Percentiles rank a stretch among this genome's conserved stretches.
phyloP scores from a whole-genome alignment of 1,140 invertebrate species.

The Zaprionus ornatus region DNA sequence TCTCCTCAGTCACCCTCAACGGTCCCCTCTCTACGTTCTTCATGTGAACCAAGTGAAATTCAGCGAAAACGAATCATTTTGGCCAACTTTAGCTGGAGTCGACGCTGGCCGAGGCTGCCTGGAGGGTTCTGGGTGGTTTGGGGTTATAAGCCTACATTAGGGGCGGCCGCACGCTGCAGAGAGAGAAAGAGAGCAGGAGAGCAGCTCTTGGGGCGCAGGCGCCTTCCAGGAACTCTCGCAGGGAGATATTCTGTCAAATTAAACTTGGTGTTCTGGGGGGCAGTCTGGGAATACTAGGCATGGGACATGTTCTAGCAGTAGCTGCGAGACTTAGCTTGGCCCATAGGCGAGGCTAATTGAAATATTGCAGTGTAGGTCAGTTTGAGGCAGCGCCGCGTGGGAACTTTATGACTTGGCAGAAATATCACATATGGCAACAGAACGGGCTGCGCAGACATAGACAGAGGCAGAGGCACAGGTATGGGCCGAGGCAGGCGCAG shows the following conservation, averaged over 20 bases:
- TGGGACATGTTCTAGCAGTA: slow-evolving; percentile 26
- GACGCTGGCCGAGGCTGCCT: slow-evolving; percentile 1
- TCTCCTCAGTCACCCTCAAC: background rate
- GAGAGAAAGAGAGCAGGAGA: background rate
- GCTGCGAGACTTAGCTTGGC: slow-evolving; percentile 23
- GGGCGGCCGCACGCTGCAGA: slow-evolving; percentile 14
- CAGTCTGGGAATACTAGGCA: background rate
- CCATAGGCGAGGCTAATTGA: slow-evolving; percentile 58
- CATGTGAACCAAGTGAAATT: slow-evolving; percentile 69
- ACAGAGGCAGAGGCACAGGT: background rate
- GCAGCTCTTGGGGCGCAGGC: slow-evolving; percentile 41
- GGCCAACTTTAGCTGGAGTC: slow-evolving; percentile 25
- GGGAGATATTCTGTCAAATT: slow-evolving; percentile 53
- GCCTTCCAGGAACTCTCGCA: slow-evolving; percentile 50
- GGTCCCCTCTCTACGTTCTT: background rate
- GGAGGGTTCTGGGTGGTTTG: background rate
- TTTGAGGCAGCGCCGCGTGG: slow-evolving; percentile 38
- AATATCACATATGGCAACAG: slow-evolving; percentile 7
- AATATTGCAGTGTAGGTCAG: slow-evolving; percentile 71
- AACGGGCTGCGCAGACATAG: background rate
- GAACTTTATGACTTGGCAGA: slow-evolving; percentile 63
- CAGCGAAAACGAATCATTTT: slow-evolving; percentile 72
- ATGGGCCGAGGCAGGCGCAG: background rate
- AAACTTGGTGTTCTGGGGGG: slow-evolving; percentile 41
- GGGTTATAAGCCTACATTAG: slow-evolving; percentile 33